Evolutionary conservation across 2,797 vertebrate genomes (phyloP), one percentile per base, ranked within the genome.

Genomic region (Thripadectes ignobilis): DNA sequence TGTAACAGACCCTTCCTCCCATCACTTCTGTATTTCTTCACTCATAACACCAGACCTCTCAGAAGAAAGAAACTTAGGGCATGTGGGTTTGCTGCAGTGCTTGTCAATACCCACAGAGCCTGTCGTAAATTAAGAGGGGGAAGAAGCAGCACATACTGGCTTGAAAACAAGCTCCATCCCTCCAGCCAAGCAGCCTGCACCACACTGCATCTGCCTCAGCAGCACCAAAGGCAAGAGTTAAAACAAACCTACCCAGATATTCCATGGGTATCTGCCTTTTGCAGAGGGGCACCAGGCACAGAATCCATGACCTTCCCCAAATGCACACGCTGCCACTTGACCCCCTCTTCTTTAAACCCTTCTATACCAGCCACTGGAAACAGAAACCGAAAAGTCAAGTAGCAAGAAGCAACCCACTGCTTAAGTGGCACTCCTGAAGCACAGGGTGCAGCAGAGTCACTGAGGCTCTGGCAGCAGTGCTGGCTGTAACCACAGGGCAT

Each of bases 31-130:
- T 10, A 7, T 14, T 85, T 30, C 71, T 43, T 7, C 52, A 14
- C 72, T 38, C 19, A 0, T 23, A n/a, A 41, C 55, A 30, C 15
- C 74, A 49, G 49, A 66, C 12, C 75, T 57, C 67, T 49, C 7
- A 4, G 30, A 63, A 79, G 85, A 29, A 19, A n/a, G 41, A 48
- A 38, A 81, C 51, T 71, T 58, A 27, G 3, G 48, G 15, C 59
- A 30, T 4, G 20, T 8, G 71, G 39, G 55, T 87, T 89, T 89
- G 90, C 89, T 92, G 94, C 95, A 93, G 93, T 69, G 68, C 46
- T 49, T 58, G 71, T 63, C 17, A 43, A 21, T 51, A 45, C 59
- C 57, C 34, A 27, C 48, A 41, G 59, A 91, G 81, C 13, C 32
- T 9, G 48, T 10, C 29, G 55, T 12, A 68, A 77, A 34, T 43